These are phyloP conservation scores for Aptenodytes patagonicus DNA, from an alignment of 2,113 vertebrate genomes.

Conservation along the genomic window DNA sequence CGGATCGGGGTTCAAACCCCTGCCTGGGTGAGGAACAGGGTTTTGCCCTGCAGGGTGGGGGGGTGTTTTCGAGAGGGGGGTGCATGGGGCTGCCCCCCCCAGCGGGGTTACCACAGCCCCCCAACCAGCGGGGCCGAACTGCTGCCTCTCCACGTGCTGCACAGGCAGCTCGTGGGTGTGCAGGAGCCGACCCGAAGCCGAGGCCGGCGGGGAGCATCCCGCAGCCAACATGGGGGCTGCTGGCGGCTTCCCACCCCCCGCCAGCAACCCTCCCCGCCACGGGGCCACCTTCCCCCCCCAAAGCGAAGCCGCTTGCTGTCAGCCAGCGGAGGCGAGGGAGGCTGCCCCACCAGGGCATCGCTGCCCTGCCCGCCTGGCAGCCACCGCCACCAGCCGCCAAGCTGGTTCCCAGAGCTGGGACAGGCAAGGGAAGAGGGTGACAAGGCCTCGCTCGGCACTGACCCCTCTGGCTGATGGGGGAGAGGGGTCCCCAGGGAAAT, in stretches of 20 bases:
- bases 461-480: background rate
- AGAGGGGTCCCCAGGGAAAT: background rate
- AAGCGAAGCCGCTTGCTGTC: background rate
- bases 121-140: fast-evolving
- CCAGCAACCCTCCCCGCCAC: fast-evolving
- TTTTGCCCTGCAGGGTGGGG: fast-evolving
- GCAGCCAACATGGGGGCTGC: background rate
- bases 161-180: background rate
- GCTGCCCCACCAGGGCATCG: fast-evolving
- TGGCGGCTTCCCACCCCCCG: background rate
- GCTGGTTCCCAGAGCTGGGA: background rate
- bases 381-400: background rate
- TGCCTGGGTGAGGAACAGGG: background rate
- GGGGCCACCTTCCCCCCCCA: background rate
- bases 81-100: fast-evolving
- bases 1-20: fast-evolving
- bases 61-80: background rate
- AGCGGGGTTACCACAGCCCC: fast-evolving
- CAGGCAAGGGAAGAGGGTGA: background rate
- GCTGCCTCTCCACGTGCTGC: background rate
- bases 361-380: background rate
- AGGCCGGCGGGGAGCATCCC: fast-evolving
- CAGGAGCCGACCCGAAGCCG: fast-evolving
- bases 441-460: slow-evolving; percentile 2
- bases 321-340: fast-evolving